Evolutionary conservation across 2,888 invertebrate species (phyloP), one percentile per base, ranked within the genome.

Genomic region (Calephelis perditalis): DNA sequence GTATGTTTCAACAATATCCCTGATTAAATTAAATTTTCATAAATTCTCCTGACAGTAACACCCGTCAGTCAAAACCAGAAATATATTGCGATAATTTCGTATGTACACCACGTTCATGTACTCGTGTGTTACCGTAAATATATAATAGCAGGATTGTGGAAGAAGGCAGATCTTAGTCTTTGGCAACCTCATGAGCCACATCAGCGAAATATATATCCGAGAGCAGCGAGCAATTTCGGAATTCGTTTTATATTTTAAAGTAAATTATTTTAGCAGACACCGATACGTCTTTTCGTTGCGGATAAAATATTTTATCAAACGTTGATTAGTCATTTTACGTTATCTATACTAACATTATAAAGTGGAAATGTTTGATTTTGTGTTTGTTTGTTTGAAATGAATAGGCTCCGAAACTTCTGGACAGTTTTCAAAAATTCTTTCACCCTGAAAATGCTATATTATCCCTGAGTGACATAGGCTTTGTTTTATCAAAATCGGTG

Each of bases 101-200:
- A 52, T 52, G 49, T 52, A 12, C 56, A 40, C 43, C 56, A 43
- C 43, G 55, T 46, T 15, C 55, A 12, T 9, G 5, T 46, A 47
- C 54, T 44, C 55, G 45, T 45, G 45, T 45, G 44, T 55, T 45
- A 46, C 36, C 59, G 59, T 59, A 60, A 60, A 60, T 60, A 60
- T 56, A 60, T 60, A 60, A 60, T 60, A 54, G 59, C 54, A 37
- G 56, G 55, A 60, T 55, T 55, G 55, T 40, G 45, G 44, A 52
- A 55, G 37, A 45, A 59, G 59, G 46, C 55, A 60, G 59, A 59
- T 60, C 43, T 52, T 12, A 37, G 56, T 57, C 70, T 66, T 71
- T 70, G 76, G 71, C 65, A 71, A 73, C 69, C 65, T 69, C 67
- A n/a, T 58, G 55, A 52, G 57, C 59, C 57, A 52, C 61, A 59